phyloP scores from a whole-genome alignment of 2,113 vertebrate genomes.

The Sceloporus undulatus region DNA sequence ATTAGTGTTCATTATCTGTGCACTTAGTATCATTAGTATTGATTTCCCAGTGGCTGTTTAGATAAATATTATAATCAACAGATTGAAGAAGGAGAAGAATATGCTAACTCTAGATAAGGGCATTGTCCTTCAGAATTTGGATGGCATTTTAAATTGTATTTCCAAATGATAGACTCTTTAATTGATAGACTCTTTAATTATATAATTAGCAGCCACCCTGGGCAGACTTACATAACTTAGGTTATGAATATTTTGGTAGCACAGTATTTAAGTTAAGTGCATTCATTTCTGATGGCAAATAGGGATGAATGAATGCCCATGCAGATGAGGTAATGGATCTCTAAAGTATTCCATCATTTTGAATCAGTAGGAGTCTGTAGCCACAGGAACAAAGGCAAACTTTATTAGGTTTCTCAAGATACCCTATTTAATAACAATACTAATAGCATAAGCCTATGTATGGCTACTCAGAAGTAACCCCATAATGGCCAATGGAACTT shows the following conservation, averaged over 20 bases:
- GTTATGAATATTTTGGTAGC: slow-evolving; percentile 13
- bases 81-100: neutral
- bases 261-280: slow-evolving; percentile 12
- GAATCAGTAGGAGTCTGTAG: neutral
- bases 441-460: too few species aligned
- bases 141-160: neutral
- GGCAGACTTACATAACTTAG: slow-evolving; percentile 6
- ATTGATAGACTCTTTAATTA: slow-evolving; percentile 24
- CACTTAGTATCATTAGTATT: neutral
- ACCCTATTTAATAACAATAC: neutral
- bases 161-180: neutral
- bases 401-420: neutral
- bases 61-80: neutral
- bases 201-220: slow-evolving; percentile 15
- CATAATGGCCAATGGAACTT: too few species aligned
- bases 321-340: neutral
- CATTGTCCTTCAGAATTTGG: neutral
- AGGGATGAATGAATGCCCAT: neutral
- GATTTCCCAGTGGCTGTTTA: neutral
- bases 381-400: neutral
- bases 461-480: too few species aligned
- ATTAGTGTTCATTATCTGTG: neutral
- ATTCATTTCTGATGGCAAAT: slow-evolving; percentile 19
- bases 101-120: slow-evolving; percentile 4
- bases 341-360: slow-evolving; percentile 1